Conservation (phyloP, 2,888 invertebrate species). For the Rhingia rostrata region DNA sequence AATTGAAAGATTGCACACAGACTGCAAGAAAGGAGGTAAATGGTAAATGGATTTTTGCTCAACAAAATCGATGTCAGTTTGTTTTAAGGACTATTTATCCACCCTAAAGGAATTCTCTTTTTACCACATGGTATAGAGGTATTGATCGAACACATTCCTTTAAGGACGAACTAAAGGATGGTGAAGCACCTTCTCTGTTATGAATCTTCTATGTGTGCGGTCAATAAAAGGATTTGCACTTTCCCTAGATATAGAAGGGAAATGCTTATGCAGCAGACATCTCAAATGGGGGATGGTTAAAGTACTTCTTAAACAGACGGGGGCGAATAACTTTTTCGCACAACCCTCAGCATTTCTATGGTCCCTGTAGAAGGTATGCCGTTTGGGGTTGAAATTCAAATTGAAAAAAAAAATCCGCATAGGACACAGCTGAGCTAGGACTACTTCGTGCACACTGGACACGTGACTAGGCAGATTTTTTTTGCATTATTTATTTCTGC, state of each 20-base stretch:
- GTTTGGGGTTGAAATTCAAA: conserved; percentile 33
- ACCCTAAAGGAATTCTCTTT: conserved; percentile 46
- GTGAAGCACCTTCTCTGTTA: not conserved
- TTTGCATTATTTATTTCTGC: conserved; percentile 34
- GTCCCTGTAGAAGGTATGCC: conserved; percentile 28
- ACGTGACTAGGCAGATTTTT: conserved; percentile 57
- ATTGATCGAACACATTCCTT: conserved; percentile 39
- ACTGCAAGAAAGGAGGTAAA: conserved; percentile 10
- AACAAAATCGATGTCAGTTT: conserved; percentile 61
- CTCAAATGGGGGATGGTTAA: conserved; percentile 41
- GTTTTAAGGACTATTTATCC: conserved; percentile 50
- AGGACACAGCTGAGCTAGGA: conserved; percentile 24
- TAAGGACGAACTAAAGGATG: conserved; percentile 14
- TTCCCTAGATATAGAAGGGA: conserved; percentile 12
- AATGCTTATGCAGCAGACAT: not conserved
- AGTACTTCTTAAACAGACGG: conserved; percentile 31
- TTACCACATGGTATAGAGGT: conserved; percentile 23
- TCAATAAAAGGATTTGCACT: conserved; percentile 60
- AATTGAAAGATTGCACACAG: conserved; percentile 43
- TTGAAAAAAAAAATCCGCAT: conserved; percentile 1
- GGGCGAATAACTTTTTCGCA: conserved; percentile 9
- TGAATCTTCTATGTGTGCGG: conserved; percentile 21
- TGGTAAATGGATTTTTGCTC: conserved; percentile 19
- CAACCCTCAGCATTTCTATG: conserved; percentile 13
- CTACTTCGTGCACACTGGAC: conserved; percentile 33